Evolutionary conservation across 2,113 vertebrate species (phyloP).

Genomic region (Daubentonia madagascariensis): DNA sequence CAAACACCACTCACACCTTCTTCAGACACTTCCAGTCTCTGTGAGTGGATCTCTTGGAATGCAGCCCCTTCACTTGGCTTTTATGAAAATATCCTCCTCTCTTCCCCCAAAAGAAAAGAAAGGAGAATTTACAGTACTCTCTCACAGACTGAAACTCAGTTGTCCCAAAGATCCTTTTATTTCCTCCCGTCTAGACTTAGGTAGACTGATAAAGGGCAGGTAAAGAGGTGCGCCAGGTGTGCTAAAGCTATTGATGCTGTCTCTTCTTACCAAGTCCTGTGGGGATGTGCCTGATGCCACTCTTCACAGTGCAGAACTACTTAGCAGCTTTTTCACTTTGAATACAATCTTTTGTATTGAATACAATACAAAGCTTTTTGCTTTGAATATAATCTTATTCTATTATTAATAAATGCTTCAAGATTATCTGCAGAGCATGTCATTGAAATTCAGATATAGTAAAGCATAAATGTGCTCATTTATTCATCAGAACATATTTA

Average conservation of each 20-base stretch:
- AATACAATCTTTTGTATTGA: background rate
- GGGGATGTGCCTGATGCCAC: background rate
- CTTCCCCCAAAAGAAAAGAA: background rate
- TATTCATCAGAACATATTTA: background rate
- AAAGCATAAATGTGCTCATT: background rate
- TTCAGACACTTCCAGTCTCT: background rate
- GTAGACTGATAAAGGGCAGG: background rate
- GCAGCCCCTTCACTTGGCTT: background rate
- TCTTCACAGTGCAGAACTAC: background rate
- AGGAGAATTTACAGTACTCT: background rate
- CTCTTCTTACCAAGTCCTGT: background rate
- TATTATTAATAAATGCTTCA: conserved; percentile 19
- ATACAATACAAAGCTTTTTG: background rate
- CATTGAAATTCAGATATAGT: background rate
- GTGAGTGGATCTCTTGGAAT: background rate
- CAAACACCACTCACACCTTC: background rate
- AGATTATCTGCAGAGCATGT: background rate
- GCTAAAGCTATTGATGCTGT: background rate
- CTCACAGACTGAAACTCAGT: background rate
- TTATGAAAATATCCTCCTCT: background rate
- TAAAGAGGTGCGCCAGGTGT: background rate
- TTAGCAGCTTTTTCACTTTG: background rate
- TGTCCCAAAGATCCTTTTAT: background rate
- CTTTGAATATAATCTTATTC: background rate
- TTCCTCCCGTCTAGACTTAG: background rate